phyloP scores from a whole-genome alignment of 30 jellyfish, hydroid and myxozoan genomes.

The Rhopilema esculentum region DNA sequence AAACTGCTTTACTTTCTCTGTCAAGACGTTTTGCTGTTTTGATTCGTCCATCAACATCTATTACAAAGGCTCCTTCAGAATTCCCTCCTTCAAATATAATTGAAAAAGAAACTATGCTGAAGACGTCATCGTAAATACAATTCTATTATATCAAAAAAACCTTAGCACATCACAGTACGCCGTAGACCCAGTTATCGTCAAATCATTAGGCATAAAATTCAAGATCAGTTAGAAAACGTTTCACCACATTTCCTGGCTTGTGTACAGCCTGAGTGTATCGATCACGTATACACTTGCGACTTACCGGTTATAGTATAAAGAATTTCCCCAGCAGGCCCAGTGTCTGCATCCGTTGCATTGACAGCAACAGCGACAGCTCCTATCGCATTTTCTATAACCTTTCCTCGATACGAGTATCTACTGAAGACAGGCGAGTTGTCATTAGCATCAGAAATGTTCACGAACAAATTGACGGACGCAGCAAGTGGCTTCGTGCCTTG shows the following conservation, averaged over 20 bases:
- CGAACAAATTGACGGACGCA: conserved; percentile 22
- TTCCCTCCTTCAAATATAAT: conserved; percentile 66
- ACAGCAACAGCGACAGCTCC: conserved; percentile 68
- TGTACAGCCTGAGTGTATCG: not conserved
- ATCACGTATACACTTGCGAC: not conserved
- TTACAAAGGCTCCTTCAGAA: conserved; percentile 24
- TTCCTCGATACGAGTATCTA: conserved; percentile 65
- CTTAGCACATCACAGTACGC: no score
- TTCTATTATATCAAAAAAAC: not conserved
- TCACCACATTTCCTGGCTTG: no score
- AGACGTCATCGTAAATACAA: not conserved
- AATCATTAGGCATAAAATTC: no score
- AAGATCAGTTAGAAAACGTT: no score
- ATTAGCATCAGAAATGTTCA: conserved; percentile 65
- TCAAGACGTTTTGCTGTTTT: conserved; percentile 67
- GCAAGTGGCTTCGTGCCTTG: conserved; percentile 45
- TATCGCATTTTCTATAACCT: conserved; percentile 38
- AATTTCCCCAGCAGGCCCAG: conserved; percentile 79
- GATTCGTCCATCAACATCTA: conserved; percentile 49
- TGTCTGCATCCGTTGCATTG: conserved; percentile 84
- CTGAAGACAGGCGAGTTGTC: conserved; percentile 69
- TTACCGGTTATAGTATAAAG: conserved; percentile 59
- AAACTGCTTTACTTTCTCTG: conserved; percentile 68
- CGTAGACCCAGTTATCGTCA: no score
- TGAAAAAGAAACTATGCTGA: not conserved